Percentiles rank a stretch among this genome's conserved stretches.
Conservation (phyloP, 2,113 vertebrate genomes). For the Aspiorhynchus laticeps region DNA sequence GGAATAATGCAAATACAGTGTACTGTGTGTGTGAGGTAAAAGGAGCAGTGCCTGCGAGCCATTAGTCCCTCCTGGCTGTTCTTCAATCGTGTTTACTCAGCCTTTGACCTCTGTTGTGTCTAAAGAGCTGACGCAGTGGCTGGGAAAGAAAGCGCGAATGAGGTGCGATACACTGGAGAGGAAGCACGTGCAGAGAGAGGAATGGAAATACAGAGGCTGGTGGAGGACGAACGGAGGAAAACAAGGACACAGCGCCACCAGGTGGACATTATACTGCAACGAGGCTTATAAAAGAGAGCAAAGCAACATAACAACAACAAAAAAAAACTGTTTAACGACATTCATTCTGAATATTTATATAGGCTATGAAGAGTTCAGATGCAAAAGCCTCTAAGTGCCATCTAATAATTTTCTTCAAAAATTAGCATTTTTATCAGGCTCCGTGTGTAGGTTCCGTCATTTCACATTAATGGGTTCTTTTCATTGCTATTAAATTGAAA, state of each 20-base stretch:
- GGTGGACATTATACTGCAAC: background rate
- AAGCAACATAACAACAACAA: background rate
- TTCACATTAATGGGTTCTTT: too few species aligned
- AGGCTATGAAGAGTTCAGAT: too few species aligned
- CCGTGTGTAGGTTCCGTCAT: too few species aligned
- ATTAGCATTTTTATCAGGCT: too few species aligned
- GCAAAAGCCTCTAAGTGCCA: too few species aligned
- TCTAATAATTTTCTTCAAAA: too few species aligned
- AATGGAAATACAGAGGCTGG: background rate
- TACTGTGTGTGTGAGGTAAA: background rate
- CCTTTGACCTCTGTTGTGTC: constrained; percentile 43
- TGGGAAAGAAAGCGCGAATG: constrained; percentile 25
- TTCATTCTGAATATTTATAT: background rate
- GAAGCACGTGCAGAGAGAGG: background rate
- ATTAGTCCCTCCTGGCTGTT: background rate
- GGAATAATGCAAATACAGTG: constrained; percentile 10
- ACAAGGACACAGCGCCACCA: background rate
- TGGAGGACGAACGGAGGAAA: background rate
- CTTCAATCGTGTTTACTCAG: background rate
- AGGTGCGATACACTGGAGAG: background rate
- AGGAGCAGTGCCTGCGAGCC: background rate
- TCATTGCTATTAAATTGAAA: too few species aligned
- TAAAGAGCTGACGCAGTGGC: constrained; percentile 55
- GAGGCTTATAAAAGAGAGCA: background rate
- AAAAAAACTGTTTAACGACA: background rate